Evolutionary conservation across 2,888 invertebrate species (phyloP), one percentile per base, ranked within the genome.

Genomic region (Eustalomyia histrio): DNA sequence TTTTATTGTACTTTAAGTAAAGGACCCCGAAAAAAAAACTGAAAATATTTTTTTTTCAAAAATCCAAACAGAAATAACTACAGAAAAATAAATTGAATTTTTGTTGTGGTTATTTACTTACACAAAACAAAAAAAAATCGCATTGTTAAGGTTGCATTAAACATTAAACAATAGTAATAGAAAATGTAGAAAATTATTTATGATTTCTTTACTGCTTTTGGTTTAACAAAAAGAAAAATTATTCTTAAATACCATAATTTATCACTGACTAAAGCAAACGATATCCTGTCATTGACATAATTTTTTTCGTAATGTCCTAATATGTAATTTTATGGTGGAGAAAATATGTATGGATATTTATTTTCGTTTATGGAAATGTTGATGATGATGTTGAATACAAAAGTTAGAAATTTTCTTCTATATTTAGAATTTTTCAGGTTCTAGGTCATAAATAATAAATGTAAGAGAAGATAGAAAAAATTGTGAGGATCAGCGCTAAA

Each of bases 161-260:
- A 39, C 17, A 24, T 65, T 35, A 73, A 64, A 64, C 14, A 63
- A 14, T 24, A 21, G 57, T 7, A 58, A 18, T 16, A 39, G 10
- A 16, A 43, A 12, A 39, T 39, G 9, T 2, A 53, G 17, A n/a
- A 14, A 39, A 47, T 14, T 14, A 55, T 57, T 33, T 33, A 16
- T 16, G 14, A 50, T 33, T 68, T 55, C 55, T 47, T 76, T 33
- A 47, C 9, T 53, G 64, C 50, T 55, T 72, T 43, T 52, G 67
- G 29, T 68, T 12, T 39, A 73, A 17, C 57, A 53, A 43, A 12
- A 55, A 76, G 73, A 67, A 68, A 64, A 76, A 76, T 76, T 73
- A 58, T 76, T 60, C 47, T 53, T 73, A 80, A 80, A 80, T 76
- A 76, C 76, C 72, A 50, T 69, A 73, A 80, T 80, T 80, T 76